Base-by-base conservation (phyloP, 2,888 invertebrate species). In the Camptogramma bilineatum region DNA sequence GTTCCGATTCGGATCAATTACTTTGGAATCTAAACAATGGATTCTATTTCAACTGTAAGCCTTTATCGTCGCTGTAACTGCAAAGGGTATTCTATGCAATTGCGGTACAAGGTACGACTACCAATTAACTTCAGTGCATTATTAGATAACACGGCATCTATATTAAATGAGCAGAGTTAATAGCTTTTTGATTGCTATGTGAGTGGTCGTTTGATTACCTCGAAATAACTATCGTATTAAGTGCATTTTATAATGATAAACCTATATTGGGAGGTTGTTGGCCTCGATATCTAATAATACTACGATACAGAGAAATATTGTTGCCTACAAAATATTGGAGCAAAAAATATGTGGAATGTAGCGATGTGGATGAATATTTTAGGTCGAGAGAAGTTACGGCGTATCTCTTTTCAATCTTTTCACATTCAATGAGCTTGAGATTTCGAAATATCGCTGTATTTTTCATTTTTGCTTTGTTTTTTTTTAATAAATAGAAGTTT, bases 21-120 rank as follows among this genome's bases (percentile, higher is more conserved):
- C 28, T 51, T 28, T 51, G 28, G 16, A 24, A 16, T 24, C 51
- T 51, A 51, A 44, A 17, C 44, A 44, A 44, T 16, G 44, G 44
- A 44, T 44, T 17, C 17, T 44, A 44, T 44, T 44, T 44, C 44
- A 44, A 44, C 3, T 39, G 34, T 39, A 39, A 44, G 44, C 44
- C 17, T 16, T 42, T 13, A 1, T 1, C 3, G 39, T 10, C n/a
- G n/a, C n/a, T n/a, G n/a, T n/a, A 16, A 39, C 13, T 13, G 34
- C 13, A 39, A 13, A 39, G 34, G 34, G 34, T 28, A 28, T 39
- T 39, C 28, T 8, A 28, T 28, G 28, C 28, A 28, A 28, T 28
- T 28, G 28, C 28, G n/a, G n/a, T n/a, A n/a, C n/a, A n/a, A n/a
- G 34, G 34, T 39, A 10, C 34, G 13, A 39, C 34, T 10, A 13